Evolutionary conservation across 2,797 vertebrate species (phyloP).

Genomic region (Hozukius guyotensis): DNA sequence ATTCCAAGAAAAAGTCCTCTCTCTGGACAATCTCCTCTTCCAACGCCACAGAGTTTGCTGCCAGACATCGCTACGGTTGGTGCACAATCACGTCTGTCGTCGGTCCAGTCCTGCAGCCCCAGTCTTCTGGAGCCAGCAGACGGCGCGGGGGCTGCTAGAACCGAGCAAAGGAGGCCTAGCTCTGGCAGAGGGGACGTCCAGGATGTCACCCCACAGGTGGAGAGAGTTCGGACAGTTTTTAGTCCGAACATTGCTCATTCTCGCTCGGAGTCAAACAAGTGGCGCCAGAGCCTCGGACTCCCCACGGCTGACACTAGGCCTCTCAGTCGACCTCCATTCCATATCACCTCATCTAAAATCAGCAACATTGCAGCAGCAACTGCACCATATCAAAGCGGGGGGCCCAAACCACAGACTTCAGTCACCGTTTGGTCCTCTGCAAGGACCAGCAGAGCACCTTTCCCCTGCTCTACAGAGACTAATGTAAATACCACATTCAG

Average conservation of each 20-base stretch:
- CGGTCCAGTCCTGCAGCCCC: conserved; percentile 40
- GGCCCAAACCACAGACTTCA: conserved; percentile 65
- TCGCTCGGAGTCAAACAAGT: conserved; percentile 68
- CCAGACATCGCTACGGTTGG: conserved; percentile 5
- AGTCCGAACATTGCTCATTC: conserved; percentile 37
- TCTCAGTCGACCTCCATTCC: conserved; percentile 67
- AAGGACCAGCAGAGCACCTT: conserved; percentile 42
- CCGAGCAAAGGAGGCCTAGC: conserved; percentile 36
- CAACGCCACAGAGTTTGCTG: neutral
- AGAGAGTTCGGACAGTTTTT: conserved; percentile 23
- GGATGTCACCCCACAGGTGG: conserved; percentile 17
- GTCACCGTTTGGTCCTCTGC: conserved; percentile 61
- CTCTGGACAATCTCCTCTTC: conserved; percentile 23
- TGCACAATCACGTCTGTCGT: conserved; percentile 17
- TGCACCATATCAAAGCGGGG: conserved; percentile 33
- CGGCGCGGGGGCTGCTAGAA: conserved; percentile 55
- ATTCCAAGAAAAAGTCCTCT: conserved; percentile 51
- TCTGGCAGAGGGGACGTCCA: conserved; percentile 8
- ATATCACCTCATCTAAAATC: conserved; percentile 68
- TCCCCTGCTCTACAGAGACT: conserved; percentile 55
- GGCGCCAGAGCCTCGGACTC: conserved; percentile 76
- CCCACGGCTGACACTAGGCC: conserved; percentile 54
- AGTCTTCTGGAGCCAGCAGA: conserved; percentile 67
- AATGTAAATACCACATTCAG: conserved; percentile 34
- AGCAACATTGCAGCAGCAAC: conserved; percentile 35